These are phyloP conservation scores for Hoplodrina ambigua DNA, from an alignment of 2,888 invertebrate species.

Conservation along the genomic window DNA sequence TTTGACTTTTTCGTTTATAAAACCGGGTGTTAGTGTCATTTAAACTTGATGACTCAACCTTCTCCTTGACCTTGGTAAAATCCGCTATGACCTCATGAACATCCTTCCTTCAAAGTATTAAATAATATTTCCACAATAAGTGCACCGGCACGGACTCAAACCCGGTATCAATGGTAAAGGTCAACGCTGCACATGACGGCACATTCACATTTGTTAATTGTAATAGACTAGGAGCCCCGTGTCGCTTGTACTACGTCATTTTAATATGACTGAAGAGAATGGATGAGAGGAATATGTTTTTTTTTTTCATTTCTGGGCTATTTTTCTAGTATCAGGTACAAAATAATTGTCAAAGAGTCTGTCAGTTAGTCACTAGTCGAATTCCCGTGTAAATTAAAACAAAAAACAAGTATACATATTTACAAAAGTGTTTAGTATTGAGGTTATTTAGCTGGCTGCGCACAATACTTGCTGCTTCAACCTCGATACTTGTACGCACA, in stretches of 20 bases:
- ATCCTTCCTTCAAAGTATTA: constrained; percentile 6
- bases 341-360: too few species aligned
- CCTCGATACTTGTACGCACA: too few species aligned
- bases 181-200: constrained; percentile 35
- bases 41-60: not conserved
- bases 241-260: not conserved
- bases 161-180: constrained; percentile 20
- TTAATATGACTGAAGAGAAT: not conserved
- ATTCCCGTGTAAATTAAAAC: too few species aligned
- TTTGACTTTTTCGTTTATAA: too few species aligned
- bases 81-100: not conserved
- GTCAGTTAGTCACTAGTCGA: too few species aligned
- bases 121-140: constrained; percentile 24
- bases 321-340: too few species aligned
- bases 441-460: too few species aligned
- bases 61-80: not conserved
- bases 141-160: constrained; percentile 38
- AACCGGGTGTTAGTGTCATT: not conserved
- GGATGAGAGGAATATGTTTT: too few species aligned
- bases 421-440: too few species aligned
- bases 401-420: too few species aligned
- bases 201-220: constrained; percentile 23
- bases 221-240: not conserved
- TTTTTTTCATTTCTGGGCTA: too few species aligned
- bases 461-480: too few species aligned